These are phyloP conservation scores for Hetaerina titia DNA, from an alignment of 2,888 invertebrate species.

Conservation along the genomic window DNA sequence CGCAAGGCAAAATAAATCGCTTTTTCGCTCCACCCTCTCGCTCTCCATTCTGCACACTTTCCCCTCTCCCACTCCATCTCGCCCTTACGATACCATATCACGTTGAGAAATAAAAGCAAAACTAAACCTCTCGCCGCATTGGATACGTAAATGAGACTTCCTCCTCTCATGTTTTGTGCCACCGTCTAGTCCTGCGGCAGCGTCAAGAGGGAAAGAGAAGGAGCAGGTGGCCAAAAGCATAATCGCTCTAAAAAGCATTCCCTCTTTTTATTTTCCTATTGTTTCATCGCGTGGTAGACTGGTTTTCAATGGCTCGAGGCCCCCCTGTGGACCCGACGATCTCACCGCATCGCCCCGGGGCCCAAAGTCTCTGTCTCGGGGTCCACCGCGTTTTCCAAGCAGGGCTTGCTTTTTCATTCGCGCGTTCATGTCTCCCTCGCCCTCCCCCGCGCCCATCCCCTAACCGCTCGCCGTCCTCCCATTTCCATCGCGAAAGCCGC, in stretches of 20 bases:
- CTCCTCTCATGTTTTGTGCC: background rate
- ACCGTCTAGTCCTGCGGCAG: background rate
- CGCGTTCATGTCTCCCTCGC: conserved; percentile 41
- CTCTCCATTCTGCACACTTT: background rate
- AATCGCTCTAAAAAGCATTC: conserved; percentile 7
- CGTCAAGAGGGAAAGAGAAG: background rate
- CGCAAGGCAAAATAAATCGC: background rate
- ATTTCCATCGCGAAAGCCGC: background rate
- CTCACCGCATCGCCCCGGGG: background rate
- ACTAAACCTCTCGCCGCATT: background rate
- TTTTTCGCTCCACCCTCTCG: background rate
- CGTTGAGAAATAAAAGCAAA: background rate
- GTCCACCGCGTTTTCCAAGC: background rate
- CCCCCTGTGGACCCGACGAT: background rate
- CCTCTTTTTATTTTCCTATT: background rate
- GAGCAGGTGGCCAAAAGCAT: conserved; percentile 41
- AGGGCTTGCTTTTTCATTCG: conserved; percentile 21
- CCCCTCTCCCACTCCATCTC: background rate
- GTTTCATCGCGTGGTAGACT: conserved; percentile 21
- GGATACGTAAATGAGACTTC: conserved; percentile 34
- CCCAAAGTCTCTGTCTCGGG: background rate
- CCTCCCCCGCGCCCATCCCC: background rate
- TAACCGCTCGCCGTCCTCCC: background rate
- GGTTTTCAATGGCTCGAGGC: background rate
- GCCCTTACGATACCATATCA: conserved; percentile 9